Conservation (phyloP, 2,797 vertebrate genomes). For the Melanitta fusca region DNA sequence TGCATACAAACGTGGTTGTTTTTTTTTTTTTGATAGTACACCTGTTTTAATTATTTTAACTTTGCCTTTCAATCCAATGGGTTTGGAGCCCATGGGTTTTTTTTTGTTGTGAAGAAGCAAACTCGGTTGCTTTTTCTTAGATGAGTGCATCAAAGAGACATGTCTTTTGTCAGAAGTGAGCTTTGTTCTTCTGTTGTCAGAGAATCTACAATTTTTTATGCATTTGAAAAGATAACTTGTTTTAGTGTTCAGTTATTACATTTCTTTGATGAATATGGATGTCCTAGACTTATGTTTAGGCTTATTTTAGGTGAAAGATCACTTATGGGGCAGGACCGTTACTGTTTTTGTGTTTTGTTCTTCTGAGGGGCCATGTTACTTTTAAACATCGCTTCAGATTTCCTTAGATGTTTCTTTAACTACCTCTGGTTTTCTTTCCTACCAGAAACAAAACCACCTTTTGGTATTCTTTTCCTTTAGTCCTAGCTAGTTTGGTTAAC, state of each 20-base stretch:
- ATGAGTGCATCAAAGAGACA: neutral
- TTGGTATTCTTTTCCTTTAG: neutral
- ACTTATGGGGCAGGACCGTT: rapidly evolving
- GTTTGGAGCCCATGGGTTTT: neutral
- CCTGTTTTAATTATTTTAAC: neutral
- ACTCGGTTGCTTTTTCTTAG: neutral
- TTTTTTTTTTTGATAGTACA: neutral
- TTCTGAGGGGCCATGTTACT: neutral
- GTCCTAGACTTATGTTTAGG: neutral
- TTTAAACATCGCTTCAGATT: neutral
- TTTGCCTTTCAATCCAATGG: neutral
- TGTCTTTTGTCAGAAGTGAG: neutral
- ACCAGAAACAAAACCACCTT: neutral
- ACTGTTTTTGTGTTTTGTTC: neutral
- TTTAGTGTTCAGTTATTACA: neutral
- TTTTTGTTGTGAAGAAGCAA: neutral
- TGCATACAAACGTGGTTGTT: rapidly evolving
- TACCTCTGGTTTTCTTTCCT: neutral
- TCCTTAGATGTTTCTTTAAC: neutral
- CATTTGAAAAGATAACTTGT: neutral
- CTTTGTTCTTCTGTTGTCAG: neutral
- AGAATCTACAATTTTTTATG: neutral
- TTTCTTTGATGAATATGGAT: neutral
- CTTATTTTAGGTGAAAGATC: neutral
- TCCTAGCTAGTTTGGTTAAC: neutral